Evolutionary conservation across 2,797 vertebrate species (phyloP).

Genomic region (Carduelis carduelis): DNA sequence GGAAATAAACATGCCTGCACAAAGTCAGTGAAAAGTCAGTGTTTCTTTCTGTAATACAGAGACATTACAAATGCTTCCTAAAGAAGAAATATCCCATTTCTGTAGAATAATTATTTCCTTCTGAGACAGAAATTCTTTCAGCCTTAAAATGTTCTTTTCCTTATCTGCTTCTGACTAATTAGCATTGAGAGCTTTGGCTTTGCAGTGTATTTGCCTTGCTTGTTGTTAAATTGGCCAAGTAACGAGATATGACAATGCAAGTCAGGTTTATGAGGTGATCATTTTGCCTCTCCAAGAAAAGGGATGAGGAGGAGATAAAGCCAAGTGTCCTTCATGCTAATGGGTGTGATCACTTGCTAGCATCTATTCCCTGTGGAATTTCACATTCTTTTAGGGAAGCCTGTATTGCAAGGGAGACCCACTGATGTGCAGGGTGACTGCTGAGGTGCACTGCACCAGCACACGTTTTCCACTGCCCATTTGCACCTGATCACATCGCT

Average conservation of each 20-base stretch:
- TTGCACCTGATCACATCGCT: not conserved
- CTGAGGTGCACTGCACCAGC: too few species aligned
- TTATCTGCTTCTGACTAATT: conserved; percentile 33
- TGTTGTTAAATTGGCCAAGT: not conserved
- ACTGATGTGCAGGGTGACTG: not conserved
- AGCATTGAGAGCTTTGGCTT: not conserved
- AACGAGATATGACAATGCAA: conserved; percentile 21
- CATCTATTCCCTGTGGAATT: not conserved
- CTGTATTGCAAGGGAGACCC: not conserved
- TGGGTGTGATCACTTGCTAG: not conserved
- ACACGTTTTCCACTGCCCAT: not conserved
- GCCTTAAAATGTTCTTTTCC: not conserved
- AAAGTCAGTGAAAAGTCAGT: not conserved
- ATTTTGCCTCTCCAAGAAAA: not conserved
- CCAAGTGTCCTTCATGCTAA: not conserved
- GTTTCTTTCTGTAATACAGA: not conserved
- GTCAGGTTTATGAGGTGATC: not conserved
- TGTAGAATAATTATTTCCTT: not conserved
- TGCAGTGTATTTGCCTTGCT: not conserved
- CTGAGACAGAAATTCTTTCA: not conserved
- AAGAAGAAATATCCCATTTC: not conserved
- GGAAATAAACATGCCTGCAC: not conserved
- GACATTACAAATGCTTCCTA: not conserved
- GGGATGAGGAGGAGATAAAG: not conserved
- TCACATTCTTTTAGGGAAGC: not conserved